Conservation (phyloP, 1,140 invertebrate species). For the Pseudobourletiella spinata region DNA sequence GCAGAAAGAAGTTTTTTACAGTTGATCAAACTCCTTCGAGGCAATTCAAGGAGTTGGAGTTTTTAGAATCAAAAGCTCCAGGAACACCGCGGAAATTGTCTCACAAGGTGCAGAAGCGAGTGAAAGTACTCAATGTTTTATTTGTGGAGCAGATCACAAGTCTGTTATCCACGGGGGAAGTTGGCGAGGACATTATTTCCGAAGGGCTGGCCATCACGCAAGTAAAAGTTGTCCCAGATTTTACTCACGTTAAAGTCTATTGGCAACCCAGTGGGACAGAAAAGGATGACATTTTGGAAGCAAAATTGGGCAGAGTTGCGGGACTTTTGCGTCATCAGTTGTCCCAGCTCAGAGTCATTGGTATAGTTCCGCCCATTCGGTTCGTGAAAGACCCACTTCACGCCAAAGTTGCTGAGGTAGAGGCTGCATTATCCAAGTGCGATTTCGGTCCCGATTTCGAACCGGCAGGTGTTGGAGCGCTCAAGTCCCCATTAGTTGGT, state of each 20-base stretch:
- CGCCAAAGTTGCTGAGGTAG: slow-evolving; percentile 46
- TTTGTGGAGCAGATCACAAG: slow-evolving; percentile 70
- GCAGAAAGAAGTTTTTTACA: slow-evolving; percentile 28
- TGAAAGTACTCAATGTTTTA: slow-evolving; percentile 60
- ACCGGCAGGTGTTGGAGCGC: slow-evolving; percentile 34
- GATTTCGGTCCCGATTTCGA: slow-evolving; percentile 55
- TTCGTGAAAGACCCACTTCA: slow-evolving; percentile 59
- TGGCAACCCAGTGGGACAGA: slow-evolving; percentile 51
- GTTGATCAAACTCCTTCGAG: slow-evolving; percentile 15
- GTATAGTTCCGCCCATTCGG: slow-evolving; percentile 55
- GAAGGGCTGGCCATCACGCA: slow-evolving; percentile 57
- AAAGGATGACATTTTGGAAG: slow-evolving; percentile 42
- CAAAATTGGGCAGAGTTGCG: slow-evolving; percentile 47
- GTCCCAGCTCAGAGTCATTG: slow-evolving; percentile 56
- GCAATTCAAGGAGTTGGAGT: slow-evolving; percentile 16
- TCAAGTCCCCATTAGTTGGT: slow-evolving; percentile 20
- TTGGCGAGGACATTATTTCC: slow-evolving; percentile 50
- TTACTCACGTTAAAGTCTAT: slow-evolving; percentile 54
- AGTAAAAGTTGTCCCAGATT: slow-evolving; percentile 55
- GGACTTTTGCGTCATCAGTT: slow-evolving; percentile 56
- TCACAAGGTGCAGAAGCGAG: slow-evolving; percentile 39
- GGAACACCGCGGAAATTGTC: not conserved
- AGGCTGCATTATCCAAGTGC: slow-evolving; percentile 47
- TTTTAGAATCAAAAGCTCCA: not conserved
- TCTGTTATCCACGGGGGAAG: slow-evolving; percentile 57